Evolutionary conservation across 2,888 invertebrate genomes (phyloP).

Genomic region (Tolmerus cingulatus): DNA sequence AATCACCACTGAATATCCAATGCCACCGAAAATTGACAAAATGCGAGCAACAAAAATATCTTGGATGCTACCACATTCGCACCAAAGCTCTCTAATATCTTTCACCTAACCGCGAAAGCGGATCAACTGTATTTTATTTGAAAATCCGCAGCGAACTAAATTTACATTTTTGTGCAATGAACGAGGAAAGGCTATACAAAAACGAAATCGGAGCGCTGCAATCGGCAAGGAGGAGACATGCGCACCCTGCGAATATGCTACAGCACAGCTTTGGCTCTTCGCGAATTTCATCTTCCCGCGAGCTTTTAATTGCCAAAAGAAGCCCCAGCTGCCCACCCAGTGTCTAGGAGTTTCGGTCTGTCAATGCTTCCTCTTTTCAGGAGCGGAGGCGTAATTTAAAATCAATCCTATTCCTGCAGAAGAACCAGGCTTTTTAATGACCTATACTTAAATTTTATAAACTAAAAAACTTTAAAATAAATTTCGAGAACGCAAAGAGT

Average conservation of each 20-base stretch:
- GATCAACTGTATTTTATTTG: conserved; percentile 49
- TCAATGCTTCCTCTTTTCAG: not conserved
- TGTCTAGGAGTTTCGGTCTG: not conserved
- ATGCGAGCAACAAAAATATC: conserved; percentile 12
- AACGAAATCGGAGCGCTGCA: not conserved
- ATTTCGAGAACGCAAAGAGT: not conserved
- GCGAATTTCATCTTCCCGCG: not conserved
- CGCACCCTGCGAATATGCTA: conserved; percentile 14
- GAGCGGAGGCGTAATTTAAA: not conserved
- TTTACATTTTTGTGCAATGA: conserved; percentile 46
- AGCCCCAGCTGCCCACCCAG: not conserved
- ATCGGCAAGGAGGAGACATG: conserved; percentile 43
- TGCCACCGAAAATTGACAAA: not conserved
- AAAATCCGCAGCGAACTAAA: conserved; percentile 52
- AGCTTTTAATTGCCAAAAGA: not conserved
- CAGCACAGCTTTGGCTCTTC: not conserved
- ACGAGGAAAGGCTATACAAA: not conserved
- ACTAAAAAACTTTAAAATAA: not conserved
- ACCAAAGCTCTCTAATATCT: not conserved
- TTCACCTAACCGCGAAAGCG: conserved; percentile 9
- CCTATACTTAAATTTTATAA: not conserved
- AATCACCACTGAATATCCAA: not conserved
- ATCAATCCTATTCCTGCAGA: not conserved
- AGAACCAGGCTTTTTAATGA: not conserved
- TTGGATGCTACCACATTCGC: not conserved